phyloP scores from a whole-genome alignment of 2,797 vertebrate species.

The Ctenosaura bakeri region DNA sequence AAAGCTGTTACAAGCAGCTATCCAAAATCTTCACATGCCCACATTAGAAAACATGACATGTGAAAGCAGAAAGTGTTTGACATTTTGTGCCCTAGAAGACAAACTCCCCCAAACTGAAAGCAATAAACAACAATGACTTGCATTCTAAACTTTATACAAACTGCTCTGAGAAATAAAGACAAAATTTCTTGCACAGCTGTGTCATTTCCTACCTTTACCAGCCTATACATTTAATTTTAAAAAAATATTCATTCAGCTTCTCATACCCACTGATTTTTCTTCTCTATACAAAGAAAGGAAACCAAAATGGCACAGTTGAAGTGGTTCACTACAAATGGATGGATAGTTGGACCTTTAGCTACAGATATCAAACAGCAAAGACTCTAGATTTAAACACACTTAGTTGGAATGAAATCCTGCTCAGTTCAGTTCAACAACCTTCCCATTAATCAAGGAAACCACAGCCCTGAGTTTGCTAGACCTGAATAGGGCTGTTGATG shows the following conservation, averaged over 20 bases:
- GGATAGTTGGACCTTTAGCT: background rate
- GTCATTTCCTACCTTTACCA: background rate
- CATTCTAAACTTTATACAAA: background rate
- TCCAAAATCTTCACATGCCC: background rate
- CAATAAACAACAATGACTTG: background rate
- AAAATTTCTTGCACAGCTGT: background rate
- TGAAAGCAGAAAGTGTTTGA: background rate
- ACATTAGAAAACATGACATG: background rate
- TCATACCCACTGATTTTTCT: background rate
- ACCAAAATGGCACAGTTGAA: background rate
- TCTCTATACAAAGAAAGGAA: background rate
- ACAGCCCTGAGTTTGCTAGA: too few species aligned
- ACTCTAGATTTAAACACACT: background rate
- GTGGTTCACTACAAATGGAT: background rate
- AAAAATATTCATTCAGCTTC: background rate
- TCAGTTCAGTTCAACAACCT: background rate
- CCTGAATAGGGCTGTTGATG: too few species aligned
- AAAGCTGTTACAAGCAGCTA: background rate
- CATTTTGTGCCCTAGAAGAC: background rate
- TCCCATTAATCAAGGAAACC: background rate
- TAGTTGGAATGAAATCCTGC: background rate
- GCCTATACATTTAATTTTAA: background rate
- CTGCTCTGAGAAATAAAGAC: conserved; percentile 10
- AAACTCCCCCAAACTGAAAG: conserved; percentile 12
- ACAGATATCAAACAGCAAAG: background rate